phyloP scores from a whole-genome alignment of 2,113 vertebrate genomes.

The Rhinolophus ferrumequinum region DNA sequence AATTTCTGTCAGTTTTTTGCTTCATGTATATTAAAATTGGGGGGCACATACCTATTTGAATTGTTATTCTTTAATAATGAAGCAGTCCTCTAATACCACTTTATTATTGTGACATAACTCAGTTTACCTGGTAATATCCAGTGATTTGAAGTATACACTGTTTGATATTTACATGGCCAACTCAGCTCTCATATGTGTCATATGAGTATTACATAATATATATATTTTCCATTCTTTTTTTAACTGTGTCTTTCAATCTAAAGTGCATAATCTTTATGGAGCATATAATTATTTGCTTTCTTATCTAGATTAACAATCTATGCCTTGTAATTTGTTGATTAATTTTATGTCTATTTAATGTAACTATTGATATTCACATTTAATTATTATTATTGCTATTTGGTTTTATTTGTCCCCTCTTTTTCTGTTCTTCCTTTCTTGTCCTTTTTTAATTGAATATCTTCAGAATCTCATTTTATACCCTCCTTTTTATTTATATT shows the following conservation, averaged over 20 bases:
- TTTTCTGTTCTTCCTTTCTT: neutral
- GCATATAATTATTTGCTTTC: neutral
- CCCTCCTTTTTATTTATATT: neutral
- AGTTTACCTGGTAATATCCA: neutral
- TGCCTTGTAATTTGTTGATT: neutral
- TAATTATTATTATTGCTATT: neutral
- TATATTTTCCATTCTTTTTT: neutral
- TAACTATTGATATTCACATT: neutral
- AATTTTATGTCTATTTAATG: neutral
- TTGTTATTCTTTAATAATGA: neutral
- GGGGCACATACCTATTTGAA: neutral
- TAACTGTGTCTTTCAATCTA: neutral
- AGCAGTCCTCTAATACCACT: neutral
- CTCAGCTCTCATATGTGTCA: neutral
- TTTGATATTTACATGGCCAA: neutral
- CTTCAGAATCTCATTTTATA: neutral
- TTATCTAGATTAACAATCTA: neutral
- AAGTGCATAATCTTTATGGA: neutral
- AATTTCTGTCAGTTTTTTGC: neutral
- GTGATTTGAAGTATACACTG: neutral
- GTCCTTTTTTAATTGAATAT: neutral
- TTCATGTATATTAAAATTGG: slow-evolving; percentile 1
- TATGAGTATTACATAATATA: neutral
- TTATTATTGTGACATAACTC: neutral
- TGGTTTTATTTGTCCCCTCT: neutral